Percentiles rank a stretch among this genome's conserved stretches.
phyloP scores from a whole-genome alignment of 2,797 vertebrate species.

The Thalassophryne amazonica region DNA sequence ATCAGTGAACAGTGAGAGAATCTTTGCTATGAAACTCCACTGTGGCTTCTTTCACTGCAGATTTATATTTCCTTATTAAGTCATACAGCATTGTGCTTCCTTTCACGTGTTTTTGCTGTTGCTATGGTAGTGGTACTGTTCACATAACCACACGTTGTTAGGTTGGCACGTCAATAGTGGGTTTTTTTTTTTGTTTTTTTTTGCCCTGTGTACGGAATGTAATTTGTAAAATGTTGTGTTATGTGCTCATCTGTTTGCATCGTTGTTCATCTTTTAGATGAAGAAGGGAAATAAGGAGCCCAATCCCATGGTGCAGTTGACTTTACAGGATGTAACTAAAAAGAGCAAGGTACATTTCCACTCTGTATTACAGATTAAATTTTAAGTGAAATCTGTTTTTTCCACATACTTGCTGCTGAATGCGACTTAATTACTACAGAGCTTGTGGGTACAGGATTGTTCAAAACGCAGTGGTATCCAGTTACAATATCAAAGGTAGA shows the following conservation, averaged over 20 bases:
- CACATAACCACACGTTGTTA: slow-evolving; percentile 8
- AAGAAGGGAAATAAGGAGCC: slow-evolving; percentile 89
- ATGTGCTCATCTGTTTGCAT: not conserved
- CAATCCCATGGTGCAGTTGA: slow-evolving; percentile 88
- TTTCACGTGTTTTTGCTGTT: slow-evolving; percentile 30
- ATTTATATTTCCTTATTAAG: slow-evolving; percentile 40
- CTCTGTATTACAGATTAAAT: no score
- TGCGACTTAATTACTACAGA: no score
- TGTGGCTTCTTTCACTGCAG: slow-evolving; percentile 7
- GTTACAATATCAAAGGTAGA: no score
- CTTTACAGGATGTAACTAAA: slow-evolving; percentile 83
- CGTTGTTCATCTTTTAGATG: slow-evolving; percentile 71
- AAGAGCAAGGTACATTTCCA: slow-evolving; percentile 90
- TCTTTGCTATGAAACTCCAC: not conserved
- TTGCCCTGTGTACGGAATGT: not conserved
- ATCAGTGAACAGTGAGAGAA: not conserved
- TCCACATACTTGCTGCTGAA: no score
- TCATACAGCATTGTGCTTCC: not conserved
- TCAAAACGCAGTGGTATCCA: no score
- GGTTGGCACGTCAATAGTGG: slow-evolving; percentile 1
- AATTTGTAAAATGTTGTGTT: slow-evolving; percentile 1
- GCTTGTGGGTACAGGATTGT: no score
- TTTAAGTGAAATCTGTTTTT: no score
- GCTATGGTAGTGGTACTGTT: slow-evolving; percentile 25
- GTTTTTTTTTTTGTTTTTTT: no score